These are phyloP conservation scores for Cephus spinipes DNA, from an alignment of 2,888 invertebrate species.

Conservation along the genomic window DNA sequence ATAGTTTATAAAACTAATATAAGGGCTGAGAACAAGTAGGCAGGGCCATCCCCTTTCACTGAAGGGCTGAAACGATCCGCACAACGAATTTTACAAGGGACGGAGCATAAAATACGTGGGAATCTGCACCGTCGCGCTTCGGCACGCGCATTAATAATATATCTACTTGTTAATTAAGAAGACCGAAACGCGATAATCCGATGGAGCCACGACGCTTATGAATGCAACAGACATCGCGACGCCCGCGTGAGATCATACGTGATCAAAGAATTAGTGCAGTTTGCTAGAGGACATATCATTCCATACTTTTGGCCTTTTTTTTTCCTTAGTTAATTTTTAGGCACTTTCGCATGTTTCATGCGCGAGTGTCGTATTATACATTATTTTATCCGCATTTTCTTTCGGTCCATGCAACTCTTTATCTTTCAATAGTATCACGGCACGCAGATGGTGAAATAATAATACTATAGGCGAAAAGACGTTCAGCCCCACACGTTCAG, in stretches of 20 bases:
- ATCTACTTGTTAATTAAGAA: background rate
- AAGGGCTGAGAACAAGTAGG: constrained; percentile 58
- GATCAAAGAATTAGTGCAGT: background rate
- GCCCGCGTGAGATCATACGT: background rate
- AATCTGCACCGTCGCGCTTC: background rate
- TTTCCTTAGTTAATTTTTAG: background rate
- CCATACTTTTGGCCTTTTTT: background rate
- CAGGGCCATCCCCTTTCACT: constrained; percentile 47
- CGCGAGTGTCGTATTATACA: background rate
- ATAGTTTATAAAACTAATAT: constrained; percentile 58
- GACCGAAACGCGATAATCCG: background rate
- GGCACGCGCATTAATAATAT: background rate
- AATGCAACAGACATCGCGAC: background rate
- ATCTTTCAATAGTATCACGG: background rate
- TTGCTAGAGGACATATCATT: background rate
- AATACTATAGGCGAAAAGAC: background rate
- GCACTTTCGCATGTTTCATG: background rate
- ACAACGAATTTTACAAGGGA: constrained; percentile 41
- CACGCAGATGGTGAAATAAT: background rate
- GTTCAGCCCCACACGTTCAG: background rate
- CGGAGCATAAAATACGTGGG: constrained; percentile 24
- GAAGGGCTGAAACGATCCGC: constrained; percentile 16
- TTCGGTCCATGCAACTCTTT: background rate
- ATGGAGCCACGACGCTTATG: background rate
- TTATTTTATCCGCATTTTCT: background rate